Percentiles rank a stretch among this genome's conserved stretches.
phyloP scores from a whole-genome alignment of 2,797 vertebrate species.

The Todus mexicanus region DNA sequence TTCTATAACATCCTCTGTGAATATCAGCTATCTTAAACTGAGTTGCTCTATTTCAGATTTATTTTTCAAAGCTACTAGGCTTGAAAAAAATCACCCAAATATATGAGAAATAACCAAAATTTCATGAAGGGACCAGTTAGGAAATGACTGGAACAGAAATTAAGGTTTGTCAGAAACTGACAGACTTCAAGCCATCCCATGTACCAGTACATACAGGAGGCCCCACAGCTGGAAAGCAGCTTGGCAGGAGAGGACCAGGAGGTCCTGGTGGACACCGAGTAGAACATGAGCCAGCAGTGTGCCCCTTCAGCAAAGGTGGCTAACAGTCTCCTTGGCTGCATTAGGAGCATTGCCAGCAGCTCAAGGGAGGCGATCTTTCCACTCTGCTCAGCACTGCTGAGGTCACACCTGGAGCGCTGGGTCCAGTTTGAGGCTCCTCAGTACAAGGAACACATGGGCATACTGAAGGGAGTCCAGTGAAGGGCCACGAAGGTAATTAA shows the following conservation, averaged over 20 bases:
- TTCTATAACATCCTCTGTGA: background rate
- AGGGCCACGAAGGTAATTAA: background rate
- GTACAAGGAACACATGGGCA: background rate
- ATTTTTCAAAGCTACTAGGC: background rate
- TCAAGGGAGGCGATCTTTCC: background rate
- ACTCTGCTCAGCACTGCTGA: background rate
- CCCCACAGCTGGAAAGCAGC: background rate
- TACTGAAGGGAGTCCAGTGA: background rate
- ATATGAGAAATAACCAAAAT: background rate
- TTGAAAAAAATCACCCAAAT: background rate
- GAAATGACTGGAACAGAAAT: background rate
- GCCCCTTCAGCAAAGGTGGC: fast-evolving
- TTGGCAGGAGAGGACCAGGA: background rate
- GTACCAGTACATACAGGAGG: background rate
- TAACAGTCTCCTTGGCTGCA: background rate
- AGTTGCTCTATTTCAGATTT: background rate
- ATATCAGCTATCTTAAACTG: background rate
- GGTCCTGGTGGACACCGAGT: background rate
- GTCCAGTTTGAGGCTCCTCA: background rate
- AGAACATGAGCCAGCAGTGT: background rate
- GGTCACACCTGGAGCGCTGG: background rate
- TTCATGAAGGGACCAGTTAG: background rate
- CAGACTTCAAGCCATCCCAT: background rate
- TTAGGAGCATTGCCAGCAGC: background rate
- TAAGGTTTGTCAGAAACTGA: background rate